Conservation (phyloP, 2,113 vertebrate species). For the Quiscalus mexicanus region DNA sequence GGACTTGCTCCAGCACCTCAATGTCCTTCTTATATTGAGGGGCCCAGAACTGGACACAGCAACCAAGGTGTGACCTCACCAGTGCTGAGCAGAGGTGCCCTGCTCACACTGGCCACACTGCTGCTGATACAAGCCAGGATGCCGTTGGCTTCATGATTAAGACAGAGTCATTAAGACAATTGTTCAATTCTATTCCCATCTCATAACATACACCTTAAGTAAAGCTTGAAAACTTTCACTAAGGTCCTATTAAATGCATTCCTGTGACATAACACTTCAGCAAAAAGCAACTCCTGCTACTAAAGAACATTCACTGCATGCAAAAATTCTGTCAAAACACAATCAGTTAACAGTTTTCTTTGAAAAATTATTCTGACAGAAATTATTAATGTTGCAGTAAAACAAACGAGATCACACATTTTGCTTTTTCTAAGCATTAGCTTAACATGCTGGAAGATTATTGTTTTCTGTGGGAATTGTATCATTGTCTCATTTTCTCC, state of each 20-base stretch:
- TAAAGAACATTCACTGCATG: constrained; percentile 8
- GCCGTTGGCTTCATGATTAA: neutral
- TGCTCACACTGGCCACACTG: neutral
- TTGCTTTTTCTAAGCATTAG: constrained; percentile 37
- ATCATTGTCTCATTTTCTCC: constrained; percentile 66
- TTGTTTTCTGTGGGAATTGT: constrained; percentile 62
- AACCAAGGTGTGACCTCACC: accelerated
- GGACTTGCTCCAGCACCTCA: accelerated
- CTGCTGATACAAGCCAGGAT: neutral
- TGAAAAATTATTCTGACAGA: constrained; percentile 21
- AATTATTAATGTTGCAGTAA: constrained; percentile 26
- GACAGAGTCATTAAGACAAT: neutral
- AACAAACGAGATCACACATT: constrained; percentile 5
- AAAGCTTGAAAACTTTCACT: neutral
- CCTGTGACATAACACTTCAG: neutral
- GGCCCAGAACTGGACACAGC: neutral
- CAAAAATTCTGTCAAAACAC: constrained; percentile 4
- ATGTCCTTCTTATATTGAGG: accelerated
- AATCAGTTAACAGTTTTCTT: neutral
- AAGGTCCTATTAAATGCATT: neutral
- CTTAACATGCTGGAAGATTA: constrained; percentile 64
- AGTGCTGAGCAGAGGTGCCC: accelerated
- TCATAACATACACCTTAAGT: accelerated
- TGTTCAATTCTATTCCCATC: neutral
- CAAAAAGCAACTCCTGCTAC: neutral